Percentiles rank a stretch among this genome's conserved stretches.
Evolutionary conservation across 2,797 vertebrate species (phyloP).

Genomic region (Cichlasoma orientale): DNA sequence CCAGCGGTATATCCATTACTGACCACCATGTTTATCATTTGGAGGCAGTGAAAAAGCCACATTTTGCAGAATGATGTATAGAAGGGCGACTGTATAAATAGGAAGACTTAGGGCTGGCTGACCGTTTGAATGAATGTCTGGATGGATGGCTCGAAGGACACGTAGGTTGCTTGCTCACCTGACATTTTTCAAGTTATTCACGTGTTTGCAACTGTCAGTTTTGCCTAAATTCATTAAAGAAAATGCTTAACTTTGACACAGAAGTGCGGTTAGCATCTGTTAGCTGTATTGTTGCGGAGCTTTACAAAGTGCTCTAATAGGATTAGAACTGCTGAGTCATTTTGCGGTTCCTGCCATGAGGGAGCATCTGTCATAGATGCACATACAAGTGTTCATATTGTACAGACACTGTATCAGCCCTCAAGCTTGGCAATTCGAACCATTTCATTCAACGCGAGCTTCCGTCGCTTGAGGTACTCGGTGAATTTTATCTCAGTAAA

Average conservation of each 20-base stretch:
- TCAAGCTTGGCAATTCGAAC: conserved; percentile 8
- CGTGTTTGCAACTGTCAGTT: conserved; percentile 8
- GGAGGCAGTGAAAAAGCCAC: not conserved
- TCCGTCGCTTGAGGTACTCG: not conserved
- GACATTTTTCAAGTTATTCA: conserved; percentile 9
- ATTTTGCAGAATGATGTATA: not conserved
- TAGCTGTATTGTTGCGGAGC: not conserved
- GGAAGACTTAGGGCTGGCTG: conserved; percentile 21
- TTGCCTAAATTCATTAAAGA: conserved; percentile 10
- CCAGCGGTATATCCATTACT: not conserved
- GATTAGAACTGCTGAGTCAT: conserved; percentile 20
- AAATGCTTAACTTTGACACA: not conserved
- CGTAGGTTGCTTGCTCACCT: conserved; percentile 15
- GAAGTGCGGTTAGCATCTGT: conserved; percentile 7
- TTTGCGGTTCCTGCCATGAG: not conserved
- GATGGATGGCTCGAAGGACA: conserved; percentile 27
- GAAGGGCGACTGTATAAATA: conserved; percentile 30
- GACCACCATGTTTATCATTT: not conserved
- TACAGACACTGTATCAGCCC: not conserved
- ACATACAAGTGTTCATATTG: not conserved
- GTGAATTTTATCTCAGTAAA: conserved; percentile 4
- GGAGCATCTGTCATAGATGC: conserved; percentile 16
- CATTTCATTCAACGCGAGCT: conserved; percentile 1
- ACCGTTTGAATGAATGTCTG: conserved; percentile 26
- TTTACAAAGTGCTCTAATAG: not conserved